Base-by-base conservation (phyloP, 2,888 invertebrate genomes). In the Cactoblastis cactorum region DNA sequence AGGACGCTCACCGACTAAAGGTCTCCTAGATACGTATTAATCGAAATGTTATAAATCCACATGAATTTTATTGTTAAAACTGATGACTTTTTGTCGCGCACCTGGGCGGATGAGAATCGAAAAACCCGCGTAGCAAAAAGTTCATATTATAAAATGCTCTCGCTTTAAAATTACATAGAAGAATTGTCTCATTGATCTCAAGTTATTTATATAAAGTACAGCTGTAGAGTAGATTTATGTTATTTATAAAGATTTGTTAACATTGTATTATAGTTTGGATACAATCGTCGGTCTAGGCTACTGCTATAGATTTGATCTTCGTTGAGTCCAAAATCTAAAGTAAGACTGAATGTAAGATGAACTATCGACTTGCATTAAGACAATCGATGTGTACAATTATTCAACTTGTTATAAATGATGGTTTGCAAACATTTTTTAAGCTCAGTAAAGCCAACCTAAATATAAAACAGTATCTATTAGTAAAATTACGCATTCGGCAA, bases 171-270 rank as follows among this genome's bases (percentile, higher is more conserved):
- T 69, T 66, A 63, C 59, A 59, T 74, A 74, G 70, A 65, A 74
- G 72, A 79, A 78, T 75, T 80, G 79, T 77, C 76, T n/a, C 74
- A 82, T 76, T 88, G 88, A 89, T 89, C 88, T 89, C 88, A 88
- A 82, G 82, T 84, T 85, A 82, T 85, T 84, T 83, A 84, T 80
- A 73, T 83, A 70, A 75, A 77, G 77, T 79, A 77, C 71, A 71
- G 65, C 67, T 65, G 67, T 72, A 77, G 69, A 70, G 68, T 80
- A 80, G 75, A 74, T 75, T 74, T 75, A 76, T 65, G 71, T 76
- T 83, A 87, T 84, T 85, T 83, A 83, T 80, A 75, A 63, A 69
- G 71, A 63, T 48, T 64, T 62, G 64, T 65, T 62, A 56, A 59
- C 51, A 49, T 46, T 61, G 57, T 63, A 61, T 53, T 51, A 52